Evolutionary conservation across 1,140 invertebrate species (phyloP).

Genomic region (Dysdera silvatica): DNA sequence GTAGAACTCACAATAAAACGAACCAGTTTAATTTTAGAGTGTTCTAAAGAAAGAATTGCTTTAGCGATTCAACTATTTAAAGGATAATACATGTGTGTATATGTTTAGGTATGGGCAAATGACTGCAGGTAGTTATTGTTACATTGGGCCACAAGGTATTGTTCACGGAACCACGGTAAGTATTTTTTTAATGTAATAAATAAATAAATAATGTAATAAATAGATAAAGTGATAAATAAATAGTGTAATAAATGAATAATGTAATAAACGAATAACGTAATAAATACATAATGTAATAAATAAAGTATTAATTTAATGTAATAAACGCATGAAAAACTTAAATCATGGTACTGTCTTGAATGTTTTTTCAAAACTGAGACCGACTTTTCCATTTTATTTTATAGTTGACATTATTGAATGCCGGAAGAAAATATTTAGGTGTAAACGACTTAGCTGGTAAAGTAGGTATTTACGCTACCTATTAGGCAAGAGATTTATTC

Average conservation of each 20-base stretch:
- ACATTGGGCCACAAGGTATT: constrained; percentile 64
- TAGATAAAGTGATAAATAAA: neutral
- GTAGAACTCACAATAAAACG: too few species aligned
- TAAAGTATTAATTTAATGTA: too few species aligned
- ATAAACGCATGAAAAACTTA: too few species aligned
- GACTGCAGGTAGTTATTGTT: constrained; percentile 60
- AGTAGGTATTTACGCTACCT: constrained; percentile 39
- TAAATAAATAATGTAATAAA: neutral
- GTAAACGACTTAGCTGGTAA: constrained; percentile 50
- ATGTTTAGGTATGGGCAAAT: constrained; percentile 48
- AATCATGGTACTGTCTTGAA: too few species aligned
- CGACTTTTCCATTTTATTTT: constrained; percentile 35
- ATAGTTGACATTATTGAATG: constrained; percentile 59
- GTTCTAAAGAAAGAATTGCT: neutral
- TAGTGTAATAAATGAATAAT: neutral
- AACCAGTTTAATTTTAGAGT: neutral
- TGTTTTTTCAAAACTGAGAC: too few species aligned
- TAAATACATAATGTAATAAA: too few species aligned
- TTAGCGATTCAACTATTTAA: neutral
- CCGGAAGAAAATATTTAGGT: constrained; percentile 54
- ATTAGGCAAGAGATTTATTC: too few species aligned
- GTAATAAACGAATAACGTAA: neutral
- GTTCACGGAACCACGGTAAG: constrained; percentile 61
- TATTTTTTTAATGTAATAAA: constrained; percentile 10
- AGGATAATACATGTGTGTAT: too few species aligned